Percentiles rank a stretch among this genome's conserved stretches.
Conservation (phyloP, 2,797 vertebrate genomes). For the Pygocentrus nattereri region DNA sequence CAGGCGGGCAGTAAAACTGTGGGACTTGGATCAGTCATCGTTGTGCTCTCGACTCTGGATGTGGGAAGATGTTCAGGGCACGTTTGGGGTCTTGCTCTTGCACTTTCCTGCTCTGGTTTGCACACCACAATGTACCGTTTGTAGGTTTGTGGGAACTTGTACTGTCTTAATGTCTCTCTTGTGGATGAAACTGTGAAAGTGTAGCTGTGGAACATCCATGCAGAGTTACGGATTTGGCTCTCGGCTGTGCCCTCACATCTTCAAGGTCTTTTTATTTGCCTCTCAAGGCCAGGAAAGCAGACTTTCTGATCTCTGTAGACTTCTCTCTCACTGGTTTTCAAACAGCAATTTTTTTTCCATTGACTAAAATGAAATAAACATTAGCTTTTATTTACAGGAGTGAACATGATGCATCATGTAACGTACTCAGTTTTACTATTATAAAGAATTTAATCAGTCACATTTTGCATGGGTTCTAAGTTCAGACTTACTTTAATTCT, state of each 20-base stretch:
- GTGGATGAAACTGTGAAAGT: constrained; percentile 48
- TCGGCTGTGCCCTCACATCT: neutral
- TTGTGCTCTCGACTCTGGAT: constrained; percentile 14
- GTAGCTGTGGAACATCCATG: constrained; percentile 32
- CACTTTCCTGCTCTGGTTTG: constrained; percentile 18
- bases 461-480: too few relatives aligned
- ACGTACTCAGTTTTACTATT: neutral
- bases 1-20: neutral
- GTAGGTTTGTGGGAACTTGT: constrained; percentile 40
- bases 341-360: neutral
- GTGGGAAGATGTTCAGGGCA: constrained; percentile 45
- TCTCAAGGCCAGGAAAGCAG: constrained; percentile 50
- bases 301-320: neutral
- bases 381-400: neutral
- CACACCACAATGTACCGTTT: constrained; percentile 11
- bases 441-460: too few relatives aligned
- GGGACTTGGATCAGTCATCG: constrained; percentile 33
- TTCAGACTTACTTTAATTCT: too few relatives aligned
- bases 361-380: constrained; percentile 26
- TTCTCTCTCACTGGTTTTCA: constrained; percentile 7
- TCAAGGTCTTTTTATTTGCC: constrained; percentile 44
- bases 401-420: neutral
- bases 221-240: constrained; percentile 44
- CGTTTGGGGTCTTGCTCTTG: constrained; percentile 47
- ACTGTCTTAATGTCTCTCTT: constrained; percentile 39